Percentiles rank a stretch among this genome's conserved stretches.
phyloP scores from a whole-genome alignment of 1,140 invertebrate species.

The Drosophila baimaii region DNA sequence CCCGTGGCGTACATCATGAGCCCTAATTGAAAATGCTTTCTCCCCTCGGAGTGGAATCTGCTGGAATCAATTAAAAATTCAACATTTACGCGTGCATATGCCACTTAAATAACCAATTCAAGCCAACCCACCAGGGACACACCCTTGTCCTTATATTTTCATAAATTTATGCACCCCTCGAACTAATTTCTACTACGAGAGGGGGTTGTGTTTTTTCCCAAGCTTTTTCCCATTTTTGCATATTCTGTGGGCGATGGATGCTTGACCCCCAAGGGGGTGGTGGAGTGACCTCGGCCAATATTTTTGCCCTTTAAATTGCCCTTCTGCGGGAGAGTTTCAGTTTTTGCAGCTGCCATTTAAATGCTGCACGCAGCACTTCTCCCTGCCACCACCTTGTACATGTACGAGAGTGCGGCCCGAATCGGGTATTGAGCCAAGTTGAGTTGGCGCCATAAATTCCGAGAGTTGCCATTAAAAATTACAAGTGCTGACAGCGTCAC shows the following conservation, averaged over 20 bases:
- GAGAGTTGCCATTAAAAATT: constrained; percentile 76
- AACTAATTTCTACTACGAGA: constrained; percentile 61
- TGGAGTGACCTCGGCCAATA: constrained; percentile 49
- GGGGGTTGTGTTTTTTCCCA: constrained; percentile 8
- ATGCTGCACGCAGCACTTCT: constrained; percentile 40
- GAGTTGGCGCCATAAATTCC: constrained; percentile 66
- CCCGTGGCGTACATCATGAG: constrained; percentile 16
- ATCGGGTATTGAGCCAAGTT: constrained; percentile 27
- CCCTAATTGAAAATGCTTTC: constrained; percentile 37
- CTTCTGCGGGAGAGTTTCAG: background rate
- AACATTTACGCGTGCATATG: constrained; percentile 60
- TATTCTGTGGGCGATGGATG: constrained; percentile 28
- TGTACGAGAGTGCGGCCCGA: background rate
- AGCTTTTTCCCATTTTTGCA: constrained; percentile 35
- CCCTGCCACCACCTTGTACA: constrained; percentile 7
- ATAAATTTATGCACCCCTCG: constrained; percentile 80
- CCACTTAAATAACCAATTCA: constrained; percentile 52
- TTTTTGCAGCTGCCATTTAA: constrained; percentile 57
- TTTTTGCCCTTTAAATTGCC: constrained; percentile 57
- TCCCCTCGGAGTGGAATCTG: constrained; percentile 23
- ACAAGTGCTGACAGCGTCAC: constrained; percentile 71
- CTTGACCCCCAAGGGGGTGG: constrained; percentile 31
- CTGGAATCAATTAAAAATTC: constrained; percentile 71
- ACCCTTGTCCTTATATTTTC: constrained; percentile 44
- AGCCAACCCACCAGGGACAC: constrained; percentile 19